Evolutionary conservation across 2,888 invertebrate species (phyloP).

Genomic region (Pheosia tremula): DNA sequence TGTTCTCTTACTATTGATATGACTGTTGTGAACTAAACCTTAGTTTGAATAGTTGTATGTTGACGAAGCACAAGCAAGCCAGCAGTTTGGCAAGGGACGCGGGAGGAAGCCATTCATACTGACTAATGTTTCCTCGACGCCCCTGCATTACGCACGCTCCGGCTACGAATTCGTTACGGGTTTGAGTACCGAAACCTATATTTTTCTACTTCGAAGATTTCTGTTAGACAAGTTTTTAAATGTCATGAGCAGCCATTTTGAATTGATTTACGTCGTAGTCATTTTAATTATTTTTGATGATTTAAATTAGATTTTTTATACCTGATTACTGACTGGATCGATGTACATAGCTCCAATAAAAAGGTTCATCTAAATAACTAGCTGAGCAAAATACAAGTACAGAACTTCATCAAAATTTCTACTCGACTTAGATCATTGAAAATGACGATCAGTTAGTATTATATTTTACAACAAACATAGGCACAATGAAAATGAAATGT

Average conservation of each 20-base stretch:
- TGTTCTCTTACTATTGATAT: too few species aligned
- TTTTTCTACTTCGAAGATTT: slow-evolving; percentile 46
- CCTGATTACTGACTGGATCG: too few species aligned
- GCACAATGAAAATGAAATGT: slow-evolving; percentile 29
- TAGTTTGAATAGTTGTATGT: slow-evolving; percentile 27
- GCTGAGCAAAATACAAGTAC: background rate
- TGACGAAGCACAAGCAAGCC: slow-evolving; percentile 51
- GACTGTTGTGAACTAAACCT: slow-evolving; percentile 10
- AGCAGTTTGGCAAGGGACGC: slow-evolving; percentile 64
- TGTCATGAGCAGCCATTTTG: background rate
- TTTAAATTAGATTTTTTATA: too few species aligned
- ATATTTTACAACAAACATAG: slow-evolving; percentile 9
- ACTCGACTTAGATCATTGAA: slow-evolving; percentile 3
- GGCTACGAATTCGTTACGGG: background rate
- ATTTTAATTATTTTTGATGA: too few species aligned
- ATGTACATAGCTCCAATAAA: too few species aligned
- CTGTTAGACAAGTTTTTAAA: slow-evolving; percentile 17
- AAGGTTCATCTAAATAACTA: too few species aligned
- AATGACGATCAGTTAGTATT: background rate
- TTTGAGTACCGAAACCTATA: slow-evolving; percentile 46
- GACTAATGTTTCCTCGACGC: slow-evolving; percentile 71
- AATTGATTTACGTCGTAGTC: too few species aligned
- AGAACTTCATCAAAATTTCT: background rate
- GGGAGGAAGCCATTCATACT: slow-evolving; percentile 74
- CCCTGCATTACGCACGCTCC: slow-evolving; percentile 29